These are phyloP conservation scores for Prolemur simus DNA, from an alignment of 2,113 vertebrate genomes.

Conservation along the genomic window DNA sequence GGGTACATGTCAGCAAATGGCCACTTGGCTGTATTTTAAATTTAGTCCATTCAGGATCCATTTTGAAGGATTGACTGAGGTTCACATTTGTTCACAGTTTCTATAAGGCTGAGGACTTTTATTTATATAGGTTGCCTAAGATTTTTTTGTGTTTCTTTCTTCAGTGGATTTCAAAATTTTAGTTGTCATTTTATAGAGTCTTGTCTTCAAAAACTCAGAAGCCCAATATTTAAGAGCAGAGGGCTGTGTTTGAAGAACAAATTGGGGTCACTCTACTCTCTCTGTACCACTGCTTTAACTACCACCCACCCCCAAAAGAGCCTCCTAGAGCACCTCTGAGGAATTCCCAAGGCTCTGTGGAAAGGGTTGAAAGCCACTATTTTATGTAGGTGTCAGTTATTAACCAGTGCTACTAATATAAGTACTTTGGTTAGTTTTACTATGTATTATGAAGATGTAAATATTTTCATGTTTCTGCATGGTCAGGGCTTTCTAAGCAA, in stretches of 20 bases:
- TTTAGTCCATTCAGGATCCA: too few relatives aligned
- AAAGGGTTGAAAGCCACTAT: not conserved
- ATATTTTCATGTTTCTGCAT: slow-evolving; percentile 49
- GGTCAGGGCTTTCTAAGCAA: not conserved
- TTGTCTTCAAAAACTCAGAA: not conserved
- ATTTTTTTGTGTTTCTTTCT: not conserved
- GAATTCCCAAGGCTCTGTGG: not conserved
- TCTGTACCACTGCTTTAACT: not conserved
- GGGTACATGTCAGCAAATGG: too few relatives aligned
- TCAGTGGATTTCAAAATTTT: not conserved
- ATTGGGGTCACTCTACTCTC: not conserved
- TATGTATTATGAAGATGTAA: not conserved
- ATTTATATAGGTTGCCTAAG: not conserved
- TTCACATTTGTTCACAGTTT: too few relatives aligned
- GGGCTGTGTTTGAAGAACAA: not conserved
- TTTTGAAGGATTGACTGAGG: too few relatives aligned
- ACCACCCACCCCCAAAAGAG: not conserved
- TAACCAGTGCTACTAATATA: not conserved
- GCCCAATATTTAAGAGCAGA: not conserved
- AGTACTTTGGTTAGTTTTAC: slow-evolving; percentile 2
- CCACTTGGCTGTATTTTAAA: too few relatives aligned
- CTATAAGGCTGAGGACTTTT: not conserved
- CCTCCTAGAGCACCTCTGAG: not conserved
- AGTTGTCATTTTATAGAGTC: not conserved
- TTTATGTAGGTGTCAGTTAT: not conserved